These are phyloP conservation scores for Hycleus phaleratus DNA, from an alignment of 1,140 invertebrate species.

Conservation along the genomic window DNA sequence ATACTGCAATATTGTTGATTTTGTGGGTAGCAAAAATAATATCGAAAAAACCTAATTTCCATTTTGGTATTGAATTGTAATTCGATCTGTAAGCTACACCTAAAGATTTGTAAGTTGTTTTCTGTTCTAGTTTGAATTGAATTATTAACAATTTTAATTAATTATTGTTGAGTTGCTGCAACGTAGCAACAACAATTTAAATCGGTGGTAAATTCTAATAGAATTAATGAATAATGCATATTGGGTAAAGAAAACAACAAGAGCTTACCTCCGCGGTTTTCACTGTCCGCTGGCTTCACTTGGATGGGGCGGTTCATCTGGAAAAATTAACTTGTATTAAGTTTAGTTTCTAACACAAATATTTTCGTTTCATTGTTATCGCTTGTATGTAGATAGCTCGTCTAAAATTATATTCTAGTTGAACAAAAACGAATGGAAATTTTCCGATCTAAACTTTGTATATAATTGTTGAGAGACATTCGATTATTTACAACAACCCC, in stretches of 20 bases:
- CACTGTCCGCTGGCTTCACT: slow-evolving; percentile 98
- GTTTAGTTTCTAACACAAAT: too few species aligned
- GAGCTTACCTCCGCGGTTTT: slow-evolving; percentile 90
- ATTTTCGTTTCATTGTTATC: too few species aligned
- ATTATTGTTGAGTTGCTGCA: slow-evolving; percentile 2
- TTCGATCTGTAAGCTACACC: not conserved
- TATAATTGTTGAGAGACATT: too few species aligned
- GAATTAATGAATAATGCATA: slow-evolving; percentile 20
- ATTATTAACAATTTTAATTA: slow-evolving; percentile 5
- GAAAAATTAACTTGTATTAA: not conserved
- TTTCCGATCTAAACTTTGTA: too few species aligned
- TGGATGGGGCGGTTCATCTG: slow-evolving; percentile 99
- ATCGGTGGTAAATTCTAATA: slow-evolving; percentile 10
- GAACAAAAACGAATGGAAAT: too few species aligned
- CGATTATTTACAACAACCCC: too few species aligned
- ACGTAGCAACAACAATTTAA: slow-evolving; percentile 4
- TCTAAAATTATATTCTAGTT: too few species aligned
- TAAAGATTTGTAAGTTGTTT: not conserved
- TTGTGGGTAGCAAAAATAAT: not conserved
- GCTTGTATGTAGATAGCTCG: too few species aligned
- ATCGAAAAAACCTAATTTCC: not conserved
- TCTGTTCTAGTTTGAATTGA: too few species aligned
- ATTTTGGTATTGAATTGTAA: not conserved
- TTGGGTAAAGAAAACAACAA: slow-evolving; percentile 23
- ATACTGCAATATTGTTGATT: not conserved